phyloP scores from a whole-genome alignment of 2,113 vertebrate species.

The Crocuta crocuta region DNA sequence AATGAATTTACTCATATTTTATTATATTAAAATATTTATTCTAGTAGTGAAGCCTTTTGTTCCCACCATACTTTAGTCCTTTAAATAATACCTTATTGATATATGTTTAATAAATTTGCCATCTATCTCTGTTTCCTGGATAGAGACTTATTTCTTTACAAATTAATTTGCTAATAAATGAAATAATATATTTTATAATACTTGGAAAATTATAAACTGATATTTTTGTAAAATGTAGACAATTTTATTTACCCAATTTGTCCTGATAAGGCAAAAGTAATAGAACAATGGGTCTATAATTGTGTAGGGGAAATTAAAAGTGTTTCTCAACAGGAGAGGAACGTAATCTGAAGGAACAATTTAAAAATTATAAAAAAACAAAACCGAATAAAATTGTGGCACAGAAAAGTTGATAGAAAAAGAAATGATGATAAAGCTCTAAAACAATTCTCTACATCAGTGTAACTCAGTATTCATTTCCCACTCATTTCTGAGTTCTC shows the following conservation, averaged over 20 bases:
- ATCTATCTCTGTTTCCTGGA: background rate
- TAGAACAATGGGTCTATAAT: background rate
- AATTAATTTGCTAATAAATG: background rate
- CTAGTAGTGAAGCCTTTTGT: background rate
- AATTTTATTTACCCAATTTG: background rate
- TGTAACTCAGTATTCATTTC: rapidly evolving
- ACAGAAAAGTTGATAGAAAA: background rate
- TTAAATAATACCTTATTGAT: background rate
- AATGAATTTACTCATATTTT: background rate
- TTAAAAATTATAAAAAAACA: background rate
- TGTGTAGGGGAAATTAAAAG: background rate
- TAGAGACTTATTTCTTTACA: background rate
- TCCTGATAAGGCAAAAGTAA: background rate
- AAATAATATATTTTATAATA: background rate
- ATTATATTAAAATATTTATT: background rate
- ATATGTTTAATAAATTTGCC: background rate
- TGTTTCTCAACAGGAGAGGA: background rate
- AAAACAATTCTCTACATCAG: background rate
- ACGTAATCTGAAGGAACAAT: background rate
- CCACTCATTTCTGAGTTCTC: background rate
- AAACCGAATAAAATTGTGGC: background rate
- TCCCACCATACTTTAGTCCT: background rate
- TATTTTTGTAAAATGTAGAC: background rate
- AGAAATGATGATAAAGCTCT: background rate
- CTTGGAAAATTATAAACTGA: background rate